Evolutionary conservation across 2,888 invertebrate genomes (phyloP).

Genomic region (Scelioninae gen. 1): DNA sequence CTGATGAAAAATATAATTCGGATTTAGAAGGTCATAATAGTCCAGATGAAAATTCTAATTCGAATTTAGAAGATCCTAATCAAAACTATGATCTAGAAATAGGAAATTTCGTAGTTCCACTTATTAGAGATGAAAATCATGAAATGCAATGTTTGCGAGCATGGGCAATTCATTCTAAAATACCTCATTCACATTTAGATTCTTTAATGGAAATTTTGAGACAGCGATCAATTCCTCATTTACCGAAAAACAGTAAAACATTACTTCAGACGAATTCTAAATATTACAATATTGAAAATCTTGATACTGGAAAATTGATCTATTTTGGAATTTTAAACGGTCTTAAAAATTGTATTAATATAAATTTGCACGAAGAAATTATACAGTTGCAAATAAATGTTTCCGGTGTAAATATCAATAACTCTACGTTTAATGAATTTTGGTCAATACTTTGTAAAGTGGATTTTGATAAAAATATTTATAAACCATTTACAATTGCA

Average conservation of each 20-base stretch:
- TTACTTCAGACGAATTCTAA: slow-evolving; percentile 37
- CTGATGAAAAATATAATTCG: too few species aligned
- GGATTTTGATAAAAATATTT: slow-evolving; percentile 31
- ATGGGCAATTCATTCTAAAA: background rate
- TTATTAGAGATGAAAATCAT: too few species aligned
- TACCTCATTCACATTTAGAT: background rate
- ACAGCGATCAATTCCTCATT: slow-evolving; percentile 32
- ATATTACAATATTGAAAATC: slow-evolving; percentile 41
- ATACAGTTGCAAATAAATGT: slow-evolving; percentile 63
- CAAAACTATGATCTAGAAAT: too few species aligned
- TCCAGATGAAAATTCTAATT: too few species aligned
- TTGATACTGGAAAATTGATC: slow-evolving; percentile 49
- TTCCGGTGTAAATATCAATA: slow-evolving; percentile 49
- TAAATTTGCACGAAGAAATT: slow-evolving; percentile 35
- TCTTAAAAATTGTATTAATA: slow-evolving; percentile 56
- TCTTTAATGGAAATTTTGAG: slow-evolving; percentile 33
- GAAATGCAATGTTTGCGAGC: too few species aligned
- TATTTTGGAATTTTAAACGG: slow-evolving; percentile 65
- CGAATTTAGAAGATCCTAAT: too few species aligned
- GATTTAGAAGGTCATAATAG: too few species aligned
- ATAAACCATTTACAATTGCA: slow-evolving; percentile 66
- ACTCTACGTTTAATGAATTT: slow-evolving; percentile 47
- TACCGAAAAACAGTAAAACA: slow-evolving; percentile 62
- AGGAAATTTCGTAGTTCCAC: too few species aligned
- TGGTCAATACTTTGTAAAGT: slow-evolving; percentile 67